Base-by-base conservation (phyloP, 2,113 vertebrate genomes). In the Paradoxurus hermaphroditus region DNA sequence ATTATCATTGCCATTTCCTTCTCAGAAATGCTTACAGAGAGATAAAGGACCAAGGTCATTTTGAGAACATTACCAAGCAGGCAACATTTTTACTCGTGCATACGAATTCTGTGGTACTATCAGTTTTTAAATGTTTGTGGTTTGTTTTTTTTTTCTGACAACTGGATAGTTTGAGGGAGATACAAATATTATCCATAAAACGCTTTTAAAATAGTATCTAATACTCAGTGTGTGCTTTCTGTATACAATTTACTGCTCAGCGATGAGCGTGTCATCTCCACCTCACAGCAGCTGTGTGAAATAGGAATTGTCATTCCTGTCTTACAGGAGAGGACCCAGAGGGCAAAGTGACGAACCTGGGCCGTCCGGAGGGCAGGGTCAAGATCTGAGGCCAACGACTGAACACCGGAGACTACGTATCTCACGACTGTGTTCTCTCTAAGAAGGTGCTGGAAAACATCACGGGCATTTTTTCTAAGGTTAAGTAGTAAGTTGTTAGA, bases 1-100 rank as follows among this genome's bases (percentile, higher is more conserved):
- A 98, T 97, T 95, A 97, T 85, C 68, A 65, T 63, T 96, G 77
- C 95, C 94, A 97, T 98, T 98, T 96, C 89, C 98, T 98, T 98
- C 93, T 98, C 88, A 96, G 94, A 98, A 97, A 79, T 95, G n/a
- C 67, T 95, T 36, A 88, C 77, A 79, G 97, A 44, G 95, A 98
- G 94, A 92, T 81, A 86, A 90, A 97, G 65, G 62, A 97, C 70
- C 12, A 94, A 96, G 94, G 91, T 96, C 87, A 88, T 92, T 81
- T 90, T 36, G 94, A 97, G 77, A 97, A 79, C 63, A 91, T 93
- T 29, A 95, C 31, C 23, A 49, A 94, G 51, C 31, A 83, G 23
- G 34, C 73, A 49, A 56, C 27, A 44, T 39, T 77, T 92, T 97
- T 63, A 72, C 27, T 97, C 90, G 90, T 25, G 63, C 0, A 36